These are phyloP conservation scores for Sisor rabdophorus DNA, from an alignment of 2,113 vertebrate species.

Conservation along the genomic window DNA sequence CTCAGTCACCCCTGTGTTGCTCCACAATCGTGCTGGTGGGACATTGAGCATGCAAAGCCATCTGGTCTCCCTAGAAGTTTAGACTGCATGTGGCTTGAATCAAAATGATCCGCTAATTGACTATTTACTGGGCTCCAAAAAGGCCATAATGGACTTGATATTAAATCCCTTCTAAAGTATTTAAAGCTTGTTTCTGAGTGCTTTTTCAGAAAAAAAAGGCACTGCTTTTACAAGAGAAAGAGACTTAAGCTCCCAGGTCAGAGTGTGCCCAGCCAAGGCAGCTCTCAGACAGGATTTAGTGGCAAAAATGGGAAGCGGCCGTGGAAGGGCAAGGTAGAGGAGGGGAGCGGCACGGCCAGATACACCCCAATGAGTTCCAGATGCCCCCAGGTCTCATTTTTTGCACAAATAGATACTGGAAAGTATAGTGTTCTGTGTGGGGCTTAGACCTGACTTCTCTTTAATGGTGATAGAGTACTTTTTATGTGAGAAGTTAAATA, in stretches of 20 bases:
- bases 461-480: constrained; percentile 69
- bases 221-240: constrained; percentile 89
- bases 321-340: constrained; percentile 71
- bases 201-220: constrained; percentile 71
- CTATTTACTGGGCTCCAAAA: constrained; percentile 94
- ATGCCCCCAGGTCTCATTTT: constrained; percentile 67
- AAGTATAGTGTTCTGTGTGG: constrained; percentile 54
- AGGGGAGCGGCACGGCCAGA: constrained; percentile 69
- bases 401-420: constrained; percentile 63
- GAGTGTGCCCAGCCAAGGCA: constrained; percentile 69
- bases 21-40: constrained; percentile 28
- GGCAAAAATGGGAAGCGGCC: constrained; percentile 74
- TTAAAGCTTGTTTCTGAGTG: constrained; percentile 89
- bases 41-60: constrained; percentile 24
- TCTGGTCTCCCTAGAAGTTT: constrained; percentile 49
- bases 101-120: constrained; percentile 96
- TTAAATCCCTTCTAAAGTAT: constrained; percentile 89
- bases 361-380: constrained; percentile 83
- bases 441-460: constrained; percentile 62
- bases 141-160: constrained; percentile 96
- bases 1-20: constrained; percentile 25
- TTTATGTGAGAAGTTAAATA: constrained; percentile 72
- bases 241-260: constrained; percentile 82
- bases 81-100: constrained; percentile 93
- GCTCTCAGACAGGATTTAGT: constrained; percentile 75